phyloP scores from a whole-genome alignment of 2,113 vertebrate genomes.

The human (Homo sapiens) region GRCh38 chr18:78725501-78726000 shows the following conservation, averaged over 20 bases:
- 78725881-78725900: not conserved
- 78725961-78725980: not conserved
- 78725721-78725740: not conserved
- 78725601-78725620: fast-evolving
- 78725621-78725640: not conserved
- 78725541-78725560: fast-evolving
- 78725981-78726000: fast-evolving
- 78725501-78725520: no score
- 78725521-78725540: no score
- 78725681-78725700: fast-evolving
- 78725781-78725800: not conserved
- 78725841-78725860: not conserved
- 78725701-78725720: fast-evolving
- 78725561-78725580: no score
- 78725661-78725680: fast-evolving
- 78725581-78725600: fast-evolving
- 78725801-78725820: not conserved
- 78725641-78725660: fast-evolving
- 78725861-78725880: not conserved
- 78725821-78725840: not conserved
- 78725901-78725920: not conserved
- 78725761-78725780: not conserved
- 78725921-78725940: not conserved
- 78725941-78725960: not conserved
- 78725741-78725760: not conserved